phyloP scores from a whole-genome alignment of 2,888 invertebrate genomes.

The Acronicta aceris region DNA sequence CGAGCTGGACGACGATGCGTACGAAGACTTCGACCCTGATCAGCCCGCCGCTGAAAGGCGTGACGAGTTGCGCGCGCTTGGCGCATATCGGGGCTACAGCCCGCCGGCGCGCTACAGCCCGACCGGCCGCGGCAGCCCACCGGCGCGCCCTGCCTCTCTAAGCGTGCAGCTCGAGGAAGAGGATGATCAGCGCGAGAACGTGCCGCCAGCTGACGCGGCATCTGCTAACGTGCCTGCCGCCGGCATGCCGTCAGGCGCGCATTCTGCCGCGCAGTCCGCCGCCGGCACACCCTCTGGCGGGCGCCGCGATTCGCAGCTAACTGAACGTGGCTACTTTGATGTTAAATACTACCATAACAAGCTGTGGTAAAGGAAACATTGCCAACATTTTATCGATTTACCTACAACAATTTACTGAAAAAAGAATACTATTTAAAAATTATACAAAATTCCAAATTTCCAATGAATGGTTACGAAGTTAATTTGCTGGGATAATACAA shows the following conservation, averaged over 20 bases:
- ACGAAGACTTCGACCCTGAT: slow-evolving; percentile 14
- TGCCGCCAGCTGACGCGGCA: slow-evolving; percentile 27
- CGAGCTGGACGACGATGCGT: slow-evolving; percentile 9
- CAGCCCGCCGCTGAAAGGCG: slow-evolving; percentile 6
- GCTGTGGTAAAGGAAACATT: slow-evolving; percentile 89
- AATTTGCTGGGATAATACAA: slow-evolving; percentile 16
- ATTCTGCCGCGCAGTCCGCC: slow-evolving; percentile 15
- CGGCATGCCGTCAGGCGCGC: slow-evolving; percentile 17
- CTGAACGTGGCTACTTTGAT: slow-evolving; percentile 92
- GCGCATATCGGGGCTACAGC: not conserved
- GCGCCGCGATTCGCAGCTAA: slow-evolving; percentile 82
- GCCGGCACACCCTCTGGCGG: slow-evolving; percentile 50
- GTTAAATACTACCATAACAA: slow-evolving; percentile 94
- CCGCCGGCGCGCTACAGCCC: not conserved
- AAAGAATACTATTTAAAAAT: slow-evolving; percentile 7
- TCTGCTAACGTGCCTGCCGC: slow-evolving; percentile 49
- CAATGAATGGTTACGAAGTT: not conserved
- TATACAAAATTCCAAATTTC: slow-evolving; percentile 6
- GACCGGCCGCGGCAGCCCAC: not conserved
- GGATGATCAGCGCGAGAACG: slow-evolving; percentile 19
- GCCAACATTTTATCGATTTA: slow-evolving; percentile 7
- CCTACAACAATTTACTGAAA: not conserved
- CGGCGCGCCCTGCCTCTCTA: slow-evolving; percentile 28
- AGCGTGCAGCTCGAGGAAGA: slow-evolving; percentile 21
- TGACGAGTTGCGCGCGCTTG: slow-evolving; percentile 7